Conservation (phyloP, 2,113 vertebrate species). For the Pomatorhinus ruficollis region DNA sequence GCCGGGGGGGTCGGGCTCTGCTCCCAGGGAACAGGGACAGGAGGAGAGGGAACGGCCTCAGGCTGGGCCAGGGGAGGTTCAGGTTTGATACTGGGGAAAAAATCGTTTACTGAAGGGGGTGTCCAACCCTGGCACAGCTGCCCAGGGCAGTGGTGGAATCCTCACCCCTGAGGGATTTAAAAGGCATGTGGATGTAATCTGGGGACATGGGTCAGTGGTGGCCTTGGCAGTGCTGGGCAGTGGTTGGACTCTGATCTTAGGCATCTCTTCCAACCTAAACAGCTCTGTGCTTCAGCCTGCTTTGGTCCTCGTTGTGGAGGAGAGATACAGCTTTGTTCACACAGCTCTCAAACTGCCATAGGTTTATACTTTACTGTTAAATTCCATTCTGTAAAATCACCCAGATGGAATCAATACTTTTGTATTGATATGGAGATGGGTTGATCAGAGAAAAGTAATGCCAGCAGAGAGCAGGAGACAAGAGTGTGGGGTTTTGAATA, state of each 20-base stretch:
- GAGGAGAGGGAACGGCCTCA: rapidly evolving
- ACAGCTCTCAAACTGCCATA: neutral
- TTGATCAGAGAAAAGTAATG: neutral
- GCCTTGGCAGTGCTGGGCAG: neutral
- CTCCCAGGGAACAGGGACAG: neutral
- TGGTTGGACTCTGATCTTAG: neutral
- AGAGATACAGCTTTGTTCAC: neutral
- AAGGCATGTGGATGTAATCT: rapidly evolving
- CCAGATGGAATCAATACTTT: neutral
- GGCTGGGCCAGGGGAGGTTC: rapidly evolving
- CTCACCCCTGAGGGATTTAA: neutral
- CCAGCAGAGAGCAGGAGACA: neutral
- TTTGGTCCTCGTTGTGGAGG: neutral
- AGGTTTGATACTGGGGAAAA: rapidly evolving
- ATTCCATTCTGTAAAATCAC: rapidly evolving
- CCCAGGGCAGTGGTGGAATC: neutral
- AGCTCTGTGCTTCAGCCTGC: neutral
- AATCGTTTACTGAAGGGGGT: rapidly evolving
- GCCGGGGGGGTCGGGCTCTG: neutral
- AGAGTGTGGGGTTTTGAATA: neutral
- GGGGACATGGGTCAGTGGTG: neutral
- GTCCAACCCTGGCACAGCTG: neutral
- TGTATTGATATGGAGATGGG: neutral
- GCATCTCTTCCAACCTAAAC: neutral
- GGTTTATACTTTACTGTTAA: neutral